phyloP scores from a whole-genome alignment of 2,888 invertebrate species.

The Nemotelus nigrinus region DNA sequence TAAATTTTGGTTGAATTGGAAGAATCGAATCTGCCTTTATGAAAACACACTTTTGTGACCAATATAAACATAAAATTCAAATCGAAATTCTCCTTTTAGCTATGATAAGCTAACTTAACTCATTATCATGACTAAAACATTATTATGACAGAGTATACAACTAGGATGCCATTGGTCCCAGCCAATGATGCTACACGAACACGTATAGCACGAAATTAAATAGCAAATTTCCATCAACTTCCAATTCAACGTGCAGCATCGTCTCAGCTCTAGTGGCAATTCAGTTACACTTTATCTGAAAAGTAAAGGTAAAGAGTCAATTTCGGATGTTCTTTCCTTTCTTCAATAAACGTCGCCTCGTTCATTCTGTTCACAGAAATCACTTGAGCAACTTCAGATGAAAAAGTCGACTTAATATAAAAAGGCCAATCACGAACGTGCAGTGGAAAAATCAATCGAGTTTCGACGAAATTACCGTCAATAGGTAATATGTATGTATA shows the following conservation, averaged over 20 bases:
- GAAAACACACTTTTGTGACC: no score
- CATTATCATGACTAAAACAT: no score
- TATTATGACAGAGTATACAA: no score
- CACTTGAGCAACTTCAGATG: slow-evolving; percentile 26
- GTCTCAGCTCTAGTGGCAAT: slow-evolving; percentile 53
- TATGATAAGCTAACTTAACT: no score
- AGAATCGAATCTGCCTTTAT: neutral
- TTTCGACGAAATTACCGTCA: slow-evolving; percentile 6
- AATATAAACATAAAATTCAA: no score
- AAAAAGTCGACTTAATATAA: slow-evolving; percentile 53
- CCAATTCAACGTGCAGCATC: slow-evolving; percentile 46
- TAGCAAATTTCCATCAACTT: neutral
- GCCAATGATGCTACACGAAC: no score
- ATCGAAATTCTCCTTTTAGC: no score
- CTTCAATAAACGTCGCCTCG: no score
- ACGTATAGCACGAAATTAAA: neutral
- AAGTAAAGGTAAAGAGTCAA: slow-evolving; percentile 55
- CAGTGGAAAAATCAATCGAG: slow-evolving; percentile 48
- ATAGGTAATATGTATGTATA: neutral
- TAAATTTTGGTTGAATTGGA: slow-evolving; percentile 45
- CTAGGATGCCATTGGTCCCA: no score
- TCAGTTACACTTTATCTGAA: slow-evolving; percentile 53
- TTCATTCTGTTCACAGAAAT: slow-evolving; percentile 36
- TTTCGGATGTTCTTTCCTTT: slow-evolving; percentile 49
- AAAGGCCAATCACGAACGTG: slow-evolving; percentile 61